Conservation (phyloP, 2,797 vertebrate species). For the Pipistrellus pygmaeus region DNA sequence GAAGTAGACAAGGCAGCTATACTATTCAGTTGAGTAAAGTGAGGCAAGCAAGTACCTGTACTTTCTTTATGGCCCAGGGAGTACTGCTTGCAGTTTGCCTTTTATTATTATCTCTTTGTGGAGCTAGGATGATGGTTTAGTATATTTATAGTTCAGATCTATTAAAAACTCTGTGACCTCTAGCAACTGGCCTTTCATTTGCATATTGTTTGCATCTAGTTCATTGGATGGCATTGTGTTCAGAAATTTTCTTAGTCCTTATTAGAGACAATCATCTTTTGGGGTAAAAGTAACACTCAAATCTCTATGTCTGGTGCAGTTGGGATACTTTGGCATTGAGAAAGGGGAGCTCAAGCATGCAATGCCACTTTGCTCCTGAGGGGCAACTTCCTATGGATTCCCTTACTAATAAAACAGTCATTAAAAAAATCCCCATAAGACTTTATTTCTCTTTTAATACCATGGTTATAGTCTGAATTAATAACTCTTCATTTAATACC, state of each 20-base stretch:
- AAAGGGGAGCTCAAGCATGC: not conserved
- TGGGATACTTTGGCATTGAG: not conserved
- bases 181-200: conserved; percentile 44
- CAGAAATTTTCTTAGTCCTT: not conserved
- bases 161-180: conserved; percentile 1
- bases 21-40: not conserved
- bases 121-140: not conserved
- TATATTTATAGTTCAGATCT: not conserved
- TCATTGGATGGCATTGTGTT: not conserved
- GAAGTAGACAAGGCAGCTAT: not conserved
- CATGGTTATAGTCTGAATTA: not conserved
- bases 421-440: not conserved
- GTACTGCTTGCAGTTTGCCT: not conserved
- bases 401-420: not conserved
- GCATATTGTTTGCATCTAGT: not conserved
- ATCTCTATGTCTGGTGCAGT: not conserved
- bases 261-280: not conserved
- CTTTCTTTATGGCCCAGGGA: not conserved
- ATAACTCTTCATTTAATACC: not conserved
- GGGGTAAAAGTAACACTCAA: not conserved
- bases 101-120: not conserved
- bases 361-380: not conserved
- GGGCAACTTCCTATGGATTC: not conserved
- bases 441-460: not conserved
- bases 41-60: not conserved